phyloP scores from a whole-genome alignment of 2,797 vertebrate species.

The Anableps anableps region DNA sequence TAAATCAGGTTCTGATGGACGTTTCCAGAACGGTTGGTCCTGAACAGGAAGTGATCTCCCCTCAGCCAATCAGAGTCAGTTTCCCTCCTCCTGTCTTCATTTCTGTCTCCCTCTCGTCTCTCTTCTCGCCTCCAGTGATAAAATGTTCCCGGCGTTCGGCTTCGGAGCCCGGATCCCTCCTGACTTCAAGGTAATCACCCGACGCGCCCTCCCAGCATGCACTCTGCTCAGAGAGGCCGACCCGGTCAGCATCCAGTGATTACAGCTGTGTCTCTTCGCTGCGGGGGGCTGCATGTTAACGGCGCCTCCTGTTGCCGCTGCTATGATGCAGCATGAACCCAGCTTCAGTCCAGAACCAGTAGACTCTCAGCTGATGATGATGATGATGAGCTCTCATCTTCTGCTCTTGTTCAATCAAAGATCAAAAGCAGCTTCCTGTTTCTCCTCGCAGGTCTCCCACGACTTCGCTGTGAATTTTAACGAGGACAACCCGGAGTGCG shows the following conservation, averaged over 20 bases:
- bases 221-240: constrained; percentile 10
- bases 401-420: neutral
- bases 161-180: constrained; percentile 88
- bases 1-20: neutral
- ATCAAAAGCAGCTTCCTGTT: constrained; percentile 32
- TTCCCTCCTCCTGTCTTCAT: neutral
- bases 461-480: constrained; percentile 91
- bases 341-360: neutral
- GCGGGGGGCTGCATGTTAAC: neutral
- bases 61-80: constrained; percentile 23
- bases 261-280: neutral
- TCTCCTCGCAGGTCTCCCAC: constrained; percentile 83
- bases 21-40: neutral
- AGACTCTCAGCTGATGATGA: neutral
- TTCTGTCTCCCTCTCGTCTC: neutral
- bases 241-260: constrained; percentile 9
- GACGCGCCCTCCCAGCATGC: constrained; percentile 43
- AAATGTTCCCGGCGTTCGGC: constrained; percentile 90
- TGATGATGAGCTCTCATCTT: neutral
- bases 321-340: too few species aligned
- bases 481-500: constrained; percentile 88
- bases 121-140: constrained; percentile 79
- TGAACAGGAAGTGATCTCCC: neutral
- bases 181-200: constrained; percentile 84
- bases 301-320: neutral